Percentiles rank a stretch among this genome's conserved stretches.
phyloP scores from a whole-genome alignment of 2,113 vertebrate species.

The Hydropotes inermis region DNA sequence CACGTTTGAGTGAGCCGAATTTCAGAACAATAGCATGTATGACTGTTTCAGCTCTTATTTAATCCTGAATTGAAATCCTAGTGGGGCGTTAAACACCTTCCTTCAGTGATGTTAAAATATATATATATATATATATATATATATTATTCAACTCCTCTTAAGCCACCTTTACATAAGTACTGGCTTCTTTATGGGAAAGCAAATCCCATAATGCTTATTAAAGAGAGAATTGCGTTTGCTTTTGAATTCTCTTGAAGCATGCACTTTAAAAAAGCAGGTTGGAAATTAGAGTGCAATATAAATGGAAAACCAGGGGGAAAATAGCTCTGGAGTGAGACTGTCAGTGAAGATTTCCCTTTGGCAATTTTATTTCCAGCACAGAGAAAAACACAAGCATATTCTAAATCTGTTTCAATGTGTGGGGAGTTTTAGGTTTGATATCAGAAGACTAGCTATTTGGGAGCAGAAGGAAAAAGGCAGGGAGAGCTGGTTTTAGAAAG shows the following conservation, averaged over 20 bases:
- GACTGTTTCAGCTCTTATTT: not conserved
- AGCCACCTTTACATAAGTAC: not conserved
- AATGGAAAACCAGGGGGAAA: not conserved
- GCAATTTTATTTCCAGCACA: not conserved
- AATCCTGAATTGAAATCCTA: not conserved
- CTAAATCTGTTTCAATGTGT: not conserved
- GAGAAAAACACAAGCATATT: not conserved
- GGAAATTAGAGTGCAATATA: not conserved
- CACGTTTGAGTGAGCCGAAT: not conserved
- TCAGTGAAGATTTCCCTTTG: not conserved
- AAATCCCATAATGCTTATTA: not conserved
- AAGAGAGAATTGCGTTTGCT: not conserved
- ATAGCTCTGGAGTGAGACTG: not conserved
- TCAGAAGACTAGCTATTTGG: not conserved
- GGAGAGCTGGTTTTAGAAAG: not conserved
- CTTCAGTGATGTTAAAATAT: not conserved
- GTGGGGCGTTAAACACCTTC: accelerated
- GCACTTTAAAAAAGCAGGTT: not conserved
- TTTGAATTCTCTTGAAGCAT: not conserved
- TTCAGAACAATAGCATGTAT: no score
- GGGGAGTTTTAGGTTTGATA: not conserved
- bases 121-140: not conserved
- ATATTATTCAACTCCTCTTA: not conserved
- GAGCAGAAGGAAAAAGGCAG: not conserved
- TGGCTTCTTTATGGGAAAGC: not conserved